Evolutionary conservation across 2,113 vertebrate species (phyloP).

Genomic region (Turnix velox): DNA sequence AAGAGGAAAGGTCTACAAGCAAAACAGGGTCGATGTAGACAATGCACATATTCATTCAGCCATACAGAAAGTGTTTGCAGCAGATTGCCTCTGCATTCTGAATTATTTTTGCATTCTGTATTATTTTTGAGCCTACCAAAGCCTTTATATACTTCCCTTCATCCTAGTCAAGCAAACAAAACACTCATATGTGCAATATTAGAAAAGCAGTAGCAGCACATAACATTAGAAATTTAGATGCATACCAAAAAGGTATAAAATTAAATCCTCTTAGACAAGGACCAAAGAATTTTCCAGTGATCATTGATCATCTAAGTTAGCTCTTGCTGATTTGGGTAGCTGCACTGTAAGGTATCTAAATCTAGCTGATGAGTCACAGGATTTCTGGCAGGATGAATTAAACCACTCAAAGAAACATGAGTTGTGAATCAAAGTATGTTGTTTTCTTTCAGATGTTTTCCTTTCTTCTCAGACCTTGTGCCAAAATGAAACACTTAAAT

Average conservation of each 20-base stretch:
- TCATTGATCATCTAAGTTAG: background rate
- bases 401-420: background rate
- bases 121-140: background rate
- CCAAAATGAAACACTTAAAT: background rate
- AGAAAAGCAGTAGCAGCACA: background rate
- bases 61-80: background rate
- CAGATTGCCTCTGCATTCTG: background rate
- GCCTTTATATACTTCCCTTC: background rate
- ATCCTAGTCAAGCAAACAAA: background rate
- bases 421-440: rapidly evolving
- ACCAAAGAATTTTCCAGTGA: background rate
- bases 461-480: background rate
- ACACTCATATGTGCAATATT: background rate
- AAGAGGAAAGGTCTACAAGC: background rate
- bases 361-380: background rate
- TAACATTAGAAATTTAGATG: background rate
- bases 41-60: background rate
- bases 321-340: background rate
- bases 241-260: background rate
- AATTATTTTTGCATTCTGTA: no score
- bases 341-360: background rate
- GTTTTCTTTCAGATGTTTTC: background rate
- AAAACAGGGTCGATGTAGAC: background rate
- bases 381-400: background rate
- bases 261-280: background rate